These are phyloP conservation scores for Erebia aethiops DNA, from an alignment of 2,888 invertebrate species.

Conservation along the genomic window DNA sequence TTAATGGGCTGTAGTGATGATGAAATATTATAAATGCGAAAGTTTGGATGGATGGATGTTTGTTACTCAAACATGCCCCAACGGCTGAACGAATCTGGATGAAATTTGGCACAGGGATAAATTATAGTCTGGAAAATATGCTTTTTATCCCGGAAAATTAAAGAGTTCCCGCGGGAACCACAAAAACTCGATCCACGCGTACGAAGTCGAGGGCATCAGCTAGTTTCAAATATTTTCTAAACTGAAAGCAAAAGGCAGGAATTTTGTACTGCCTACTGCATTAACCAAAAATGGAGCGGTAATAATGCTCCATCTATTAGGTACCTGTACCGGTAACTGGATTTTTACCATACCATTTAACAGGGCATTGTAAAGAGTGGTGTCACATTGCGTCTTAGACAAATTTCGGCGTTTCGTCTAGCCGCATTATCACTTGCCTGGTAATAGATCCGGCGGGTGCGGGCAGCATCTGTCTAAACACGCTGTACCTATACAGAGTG, in stretches of 20 bases:
- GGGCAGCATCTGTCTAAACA: slow-evolving; percentile 62
- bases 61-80: no score
- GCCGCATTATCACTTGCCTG: slow-evolving; percentile 68
- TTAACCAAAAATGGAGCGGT: slow-evolving; percentile 32
- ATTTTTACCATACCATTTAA: slow-evolving; percentile 42
- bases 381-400: slow-evolving; percentile 63
- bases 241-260: background rate
- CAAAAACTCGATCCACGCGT: no score
- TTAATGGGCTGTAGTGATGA: no score
- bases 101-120: no score
- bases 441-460: slow-evolving; percentile 68
- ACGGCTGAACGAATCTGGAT: no score
- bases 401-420: slow-evolving; percentile 69
- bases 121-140: no score
- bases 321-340: slow-evolving; percentile 40
- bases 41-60: no score
- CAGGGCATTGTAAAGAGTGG: slow-evolving; percentile 50
- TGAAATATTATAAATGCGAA: no score
- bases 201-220: no score
- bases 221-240: no score
- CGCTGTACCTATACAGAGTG: slow-evolving; percentile 35
- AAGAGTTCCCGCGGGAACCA: no score
- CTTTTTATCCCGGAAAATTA: no score
- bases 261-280: background rate
- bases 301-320: slow-evolving; percentile 41